These are phyloP conservation scores for Brachionus rotundiformis DNA, from an alignment of 1,140 invertebrate species.

Conservation along the genomic window DNA sequence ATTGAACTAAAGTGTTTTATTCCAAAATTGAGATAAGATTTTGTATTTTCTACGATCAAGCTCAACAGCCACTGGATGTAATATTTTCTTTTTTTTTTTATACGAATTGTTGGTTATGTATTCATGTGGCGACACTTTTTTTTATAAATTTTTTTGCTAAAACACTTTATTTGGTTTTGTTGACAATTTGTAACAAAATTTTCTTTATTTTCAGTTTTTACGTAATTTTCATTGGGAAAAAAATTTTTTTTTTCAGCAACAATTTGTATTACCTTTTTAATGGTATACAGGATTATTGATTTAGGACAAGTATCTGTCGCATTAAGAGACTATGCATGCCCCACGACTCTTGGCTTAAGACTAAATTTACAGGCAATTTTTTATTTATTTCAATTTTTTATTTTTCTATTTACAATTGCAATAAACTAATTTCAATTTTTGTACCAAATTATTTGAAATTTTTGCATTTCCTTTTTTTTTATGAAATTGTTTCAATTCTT, in stretches of 20 bases:
- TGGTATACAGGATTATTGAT: slow-evolving; percentile 2
- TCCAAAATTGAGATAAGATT: neutral
- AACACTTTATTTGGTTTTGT: slow-evolving; percentile 5
- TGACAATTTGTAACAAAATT: slow-evolving; percentile 35
- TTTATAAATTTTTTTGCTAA: neutral
- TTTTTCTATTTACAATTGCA: slow-evolving; percentile 46
- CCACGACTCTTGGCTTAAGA: neutral
- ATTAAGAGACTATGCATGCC: neutral
- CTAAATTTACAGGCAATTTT: neutral
- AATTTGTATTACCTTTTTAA: slow-evolving; percentile 12
- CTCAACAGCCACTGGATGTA: neutral
- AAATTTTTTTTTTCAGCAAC: neutral
- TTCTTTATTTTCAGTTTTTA: neutral
- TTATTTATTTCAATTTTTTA: slow-evolving; percentile 45
- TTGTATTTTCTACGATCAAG: neutral
- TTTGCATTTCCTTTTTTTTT: neutral
- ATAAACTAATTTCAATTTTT: slow-evolving; percentile 47
- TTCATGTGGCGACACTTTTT: neutral
- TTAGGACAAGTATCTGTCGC: neutral
- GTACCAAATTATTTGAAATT: slow-evolving; percentile 36
- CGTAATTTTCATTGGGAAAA: slow-evolving; percentile 1
- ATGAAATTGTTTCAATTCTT: neutral
- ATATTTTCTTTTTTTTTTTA: slow-evolving; percentile 24
- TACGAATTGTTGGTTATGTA: neutral
- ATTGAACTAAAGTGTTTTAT: slow-evolving; percentile 22